phyloP scores from a whole-genome alignment of 2,113 vertebrate species.

The Mus spicilegus region DNA sequence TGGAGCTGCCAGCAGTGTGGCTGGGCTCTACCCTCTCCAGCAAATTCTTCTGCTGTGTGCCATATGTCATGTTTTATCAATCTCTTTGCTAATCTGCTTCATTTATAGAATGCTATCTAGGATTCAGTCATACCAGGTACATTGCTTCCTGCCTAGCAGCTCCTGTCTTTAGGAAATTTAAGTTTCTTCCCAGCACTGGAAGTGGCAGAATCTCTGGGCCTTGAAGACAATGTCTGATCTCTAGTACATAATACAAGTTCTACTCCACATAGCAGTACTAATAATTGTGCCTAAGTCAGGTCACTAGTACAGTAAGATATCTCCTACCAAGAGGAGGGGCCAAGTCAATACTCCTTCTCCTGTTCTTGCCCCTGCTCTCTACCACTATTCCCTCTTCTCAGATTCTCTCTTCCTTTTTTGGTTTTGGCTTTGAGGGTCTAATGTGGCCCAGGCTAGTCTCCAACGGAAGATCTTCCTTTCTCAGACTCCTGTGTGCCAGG shows the following conservation, averaged over 20 bases:
- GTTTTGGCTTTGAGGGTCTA: not conserved
- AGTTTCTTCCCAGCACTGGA: conserved; percentile 11
- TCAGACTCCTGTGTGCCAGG: no score
- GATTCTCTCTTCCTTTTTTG: not conserved
- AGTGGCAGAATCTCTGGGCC: not conserved
- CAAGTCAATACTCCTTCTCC: not conserved
- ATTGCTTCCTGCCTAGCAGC: not conserved
- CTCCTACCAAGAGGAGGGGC: not conserved
- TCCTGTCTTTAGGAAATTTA: not conserved
- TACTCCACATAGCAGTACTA: not conserved
- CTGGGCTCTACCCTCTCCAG: not conserved
- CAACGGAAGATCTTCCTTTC: not conserved
- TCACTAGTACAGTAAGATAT: not conserved
- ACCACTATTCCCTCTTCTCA: no score
- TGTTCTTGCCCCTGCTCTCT: not conserved
- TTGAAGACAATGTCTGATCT: not conserved
- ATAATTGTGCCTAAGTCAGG: not conserved
- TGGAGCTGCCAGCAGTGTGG: not conserved
- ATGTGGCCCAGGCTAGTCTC: not conserved
- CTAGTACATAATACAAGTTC: not conserved
- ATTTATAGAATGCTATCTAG: not conserved
- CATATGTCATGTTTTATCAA: not conserved
- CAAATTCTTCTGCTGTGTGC: not conserved
- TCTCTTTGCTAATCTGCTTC: not conserved
- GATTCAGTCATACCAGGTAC: not conserved